Conservation (phyloP, 2,888 invertebrate species). For the Drosophila mayaguana region DNA sequence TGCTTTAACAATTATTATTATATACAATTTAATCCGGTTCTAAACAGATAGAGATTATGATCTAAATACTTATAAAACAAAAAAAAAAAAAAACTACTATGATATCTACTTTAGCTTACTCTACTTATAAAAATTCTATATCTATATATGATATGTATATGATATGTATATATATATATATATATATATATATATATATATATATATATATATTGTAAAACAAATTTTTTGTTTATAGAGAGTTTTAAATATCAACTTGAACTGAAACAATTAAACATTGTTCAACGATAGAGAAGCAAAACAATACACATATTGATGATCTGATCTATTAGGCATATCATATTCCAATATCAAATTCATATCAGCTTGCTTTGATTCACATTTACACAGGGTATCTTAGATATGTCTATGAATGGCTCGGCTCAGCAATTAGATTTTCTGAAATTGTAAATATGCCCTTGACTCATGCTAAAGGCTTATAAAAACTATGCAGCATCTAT, state of each 20-base stretch:
- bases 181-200: not conserved
- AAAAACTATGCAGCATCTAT: constrained; percentile 8
- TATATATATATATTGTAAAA: not conserved
- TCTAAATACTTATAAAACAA: not conserved
- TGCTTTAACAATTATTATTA: not conserved
- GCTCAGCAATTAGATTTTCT: not conserved
- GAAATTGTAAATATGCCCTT: constrained; percentile 41
- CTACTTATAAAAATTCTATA: not conserved
- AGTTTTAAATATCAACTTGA: too few species aligned
- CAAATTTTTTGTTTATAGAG: too few species aligned
- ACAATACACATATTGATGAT: too few species aligned
- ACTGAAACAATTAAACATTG: not conserved
- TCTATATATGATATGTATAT: not conserved
- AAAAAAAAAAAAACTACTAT: not conserved
- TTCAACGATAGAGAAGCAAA: not conserved
- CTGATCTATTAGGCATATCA: not conserved
- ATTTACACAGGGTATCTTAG: constrained; percentile 2
- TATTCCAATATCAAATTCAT: not conserved
- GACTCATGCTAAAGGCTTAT: constrained; percentile 27
- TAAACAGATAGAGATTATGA: not conserved
- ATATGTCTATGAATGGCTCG: not conserved
- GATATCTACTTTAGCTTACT: not conserved
- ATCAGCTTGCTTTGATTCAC: not conserved
- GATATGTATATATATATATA: not conserved
- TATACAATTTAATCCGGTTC: not conserved